A percentile compares a stretch with the other conserved stretches of the same genome.
phyloP scores from a whole-genome alignment of 2,888 invertebrate species.

The Pollenia angustigena region DNA sequence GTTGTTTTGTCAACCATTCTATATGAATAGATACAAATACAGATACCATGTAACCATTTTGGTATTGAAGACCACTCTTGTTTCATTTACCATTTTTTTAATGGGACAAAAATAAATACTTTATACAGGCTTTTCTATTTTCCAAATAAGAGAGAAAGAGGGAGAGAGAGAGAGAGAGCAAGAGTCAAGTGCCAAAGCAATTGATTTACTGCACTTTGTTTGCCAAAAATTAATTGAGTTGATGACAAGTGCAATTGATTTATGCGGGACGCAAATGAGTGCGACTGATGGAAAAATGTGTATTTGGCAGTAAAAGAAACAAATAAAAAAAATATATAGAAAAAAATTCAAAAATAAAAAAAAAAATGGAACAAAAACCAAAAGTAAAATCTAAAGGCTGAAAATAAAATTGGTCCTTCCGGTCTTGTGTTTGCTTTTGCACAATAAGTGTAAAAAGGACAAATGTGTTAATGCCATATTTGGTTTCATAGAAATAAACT shows the following conservation, averaged over 20 bases:
- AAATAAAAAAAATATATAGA: constrained; percentile 6
- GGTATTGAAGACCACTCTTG: constrained; percentile 64
- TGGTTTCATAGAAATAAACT: constrained; percentile 22
- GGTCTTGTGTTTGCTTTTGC: neutral
- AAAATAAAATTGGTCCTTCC: constrained; percentile 22
- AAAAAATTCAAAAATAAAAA: constrained; percentile 21
- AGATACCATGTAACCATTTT: constrained; percentile 63
- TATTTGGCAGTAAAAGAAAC: constrained; percentile 40
- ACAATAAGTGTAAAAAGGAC: constrained; percentile 30
- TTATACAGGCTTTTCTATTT: constrained; percentile 35
- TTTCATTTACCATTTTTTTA: constrained; percentile 54
- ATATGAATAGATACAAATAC: constrained; percentile 47
- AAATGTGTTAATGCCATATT: constrained; percentile 61
- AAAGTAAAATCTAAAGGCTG: constrained; percentile 11
- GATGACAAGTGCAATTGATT: constrained; percentile 85
- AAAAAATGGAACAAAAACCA: neutral
- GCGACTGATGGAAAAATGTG: constrained; percentile 74
- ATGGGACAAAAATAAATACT: constrained; percentile 5
- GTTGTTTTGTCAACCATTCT: constrained; percentile 7
- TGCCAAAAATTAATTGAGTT: constrained; percentile 85
- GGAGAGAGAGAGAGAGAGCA: constrained; percentile 10
- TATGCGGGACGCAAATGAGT: constrained; percentile 84
- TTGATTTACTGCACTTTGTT: constrained; percentile 83
- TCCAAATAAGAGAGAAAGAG: neutral
- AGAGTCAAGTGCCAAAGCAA: constrained; percentile 81